These are phyloP conservation scores for Chrysomela aeneicollis DNA, from an alignment of 2,888 invertebrate species.

Conservation along the genomic window DNA sequence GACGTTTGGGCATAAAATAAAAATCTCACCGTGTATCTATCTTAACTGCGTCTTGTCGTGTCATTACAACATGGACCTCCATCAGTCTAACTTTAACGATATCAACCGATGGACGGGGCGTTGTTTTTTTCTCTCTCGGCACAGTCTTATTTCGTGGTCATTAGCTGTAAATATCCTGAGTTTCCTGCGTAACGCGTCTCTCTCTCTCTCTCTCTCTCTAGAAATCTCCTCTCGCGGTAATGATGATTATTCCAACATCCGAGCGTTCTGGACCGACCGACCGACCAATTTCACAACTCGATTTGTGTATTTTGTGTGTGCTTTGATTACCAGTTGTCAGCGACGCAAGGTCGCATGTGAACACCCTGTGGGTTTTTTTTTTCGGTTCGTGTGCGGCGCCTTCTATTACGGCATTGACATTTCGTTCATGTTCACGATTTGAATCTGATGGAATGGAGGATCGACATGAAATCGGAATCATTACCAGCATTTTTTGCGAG, in stretches of 20 bases:
- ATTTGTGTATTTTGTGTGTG: constrained; percentile 24
- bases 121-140: constrained; percentile 30
- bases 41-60: constrained; percentile 23
- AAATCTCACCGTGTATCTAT: too few species aligned
- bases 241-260: constrained; percentile 29
- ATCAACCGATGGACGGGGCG: constrained; percentile 16
- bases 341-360: constrained; percentile 10
- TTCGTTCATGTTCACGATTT: too few species aligned
- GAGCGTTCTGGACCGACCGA: constrained; percentile 6
- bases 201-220: constrained; percentile 34
- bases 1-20: not conserved
- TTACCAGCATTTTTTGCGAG: too few species aligned
- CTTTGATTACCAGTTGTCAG: constrained; percentile 30
- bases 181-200: constrained; percentile 42
- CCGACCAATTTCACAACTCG: constrained; percentile 19
- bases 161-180: constrained; percentile 46
- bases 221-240: constrained; percentile 22
- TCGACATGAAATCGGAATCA: too few species aligned
- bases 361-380: constrained; percentile 6
- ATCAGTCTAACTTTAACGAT: constrained; percentile 27
- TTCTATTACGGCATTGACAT: not conserved
- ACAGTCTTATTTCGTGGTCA: constrained; percentile 40
- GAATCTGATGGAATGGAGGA: too few species aligned
- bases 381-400: not conserved
- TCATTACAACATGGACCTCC: constrained; percentile 6